Conservation (phyloP, 2,888 invertebrate genomes). For the Cryptosula pallasiana region DNA sequence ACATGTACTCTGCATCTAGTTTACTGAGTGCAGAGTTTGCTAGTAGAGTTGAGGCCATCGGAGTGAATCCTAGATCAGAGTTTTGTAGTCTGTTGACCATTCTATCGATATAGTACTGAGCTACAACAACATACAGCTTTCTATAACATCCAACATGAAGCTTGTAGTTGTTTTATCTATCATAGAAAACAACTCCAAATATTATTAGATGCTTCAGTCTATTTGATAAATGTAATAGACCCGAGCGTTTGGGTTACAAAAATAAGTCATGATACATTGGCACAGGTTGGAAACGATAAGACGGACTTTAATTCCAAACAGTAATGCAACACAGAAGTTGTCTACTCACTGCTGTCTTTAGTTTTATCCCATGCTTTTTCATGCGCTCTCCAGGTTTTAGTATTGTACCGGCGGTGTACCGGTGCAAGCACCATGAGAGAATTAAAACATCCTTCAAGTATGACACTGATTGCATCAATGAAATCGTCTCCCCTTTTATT, state of each 20-base stretch:
- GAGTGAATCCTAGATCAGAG: neutral
- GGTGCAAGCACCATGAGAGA: slow-evolving; percentile 45
- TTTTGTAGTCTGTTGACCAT: neutral
- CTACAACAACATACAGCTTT: no score
- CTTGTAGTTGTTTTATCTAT: no score
- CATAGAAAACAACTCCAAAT: no score
- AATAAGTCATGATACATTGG: no score
- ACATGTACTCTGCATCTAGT: slow-evolving; percentile 65
- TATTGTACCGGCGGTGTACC: slow-evolving; percentile 41
- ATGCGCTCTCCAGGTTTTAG: slow-evolving; percentile 45
- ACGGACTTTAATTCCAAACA: no score
- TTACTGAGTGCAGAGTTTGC: slow-evolving; percentile 36
- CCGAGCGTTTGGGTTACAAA: no score
- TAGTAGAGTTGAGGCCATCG: slow-evolving; percentile 31
- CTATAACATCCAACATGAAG: no score
- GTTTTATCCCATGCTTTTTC: slow-evolving; percentile 46
- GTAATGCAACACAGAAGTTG: no score
- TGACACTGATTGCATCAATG: slow-evolving; percentile 40
- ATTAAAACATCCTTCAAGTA: slow-evolving; percentile 43
- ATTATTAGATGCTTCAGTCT: no score
- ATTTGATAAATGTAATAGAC: no score
- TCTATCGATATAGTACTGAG: neutral
- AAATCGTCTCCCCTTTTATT: slow-evolving; percentile 57
- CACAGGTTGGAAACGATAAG: no score
- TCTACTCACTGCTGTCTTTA: slow-evolving; percentile 38